phyloP scores from a whole-genome alignment of 2,888 invertebrate species.

The Crematogaster levior region DNA sequence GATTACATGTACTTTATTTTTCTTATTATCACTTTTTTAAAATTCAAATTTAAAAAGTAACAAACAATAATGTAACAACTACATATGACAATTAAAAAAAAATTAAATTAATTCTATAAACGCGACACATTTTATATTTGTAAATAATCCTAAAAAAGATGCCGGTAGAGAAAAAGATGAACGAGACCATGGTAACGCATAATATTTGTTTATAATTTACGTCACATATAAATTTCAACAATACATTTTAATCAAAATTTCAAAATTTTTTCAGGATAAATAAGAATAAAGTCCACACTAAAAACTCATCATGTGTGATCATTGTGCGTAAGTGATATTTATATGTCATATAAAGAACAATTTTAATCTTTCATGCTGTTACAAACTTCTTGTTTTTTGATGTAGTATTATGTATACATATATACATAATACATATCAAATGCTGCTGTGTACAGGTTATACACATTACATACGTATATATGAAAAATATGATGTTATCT shows the following conservation, averaged over 20 bases:
- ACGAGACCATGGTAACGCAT: slow-evolving; percentile 10
- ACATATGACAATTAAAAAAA: background rate
- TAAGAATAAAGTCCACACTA: background rate
- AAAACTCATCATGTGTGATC: slow-evolving; percentile 76
- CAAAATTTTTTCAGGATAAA: slow-evolving; percentile 45
- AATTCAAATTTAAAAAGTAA: background rate
- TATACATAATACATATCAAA: background rate
- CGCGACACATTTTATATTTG: background rate
- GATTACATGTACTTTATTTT: background rate
- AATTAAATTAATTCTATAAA: slow-evolving; percentile 9
- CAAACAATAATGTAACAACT: background rate
- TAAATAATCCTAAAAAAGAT: slow-evolving; percentile 6
- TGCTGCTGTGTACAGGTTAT: background rate
- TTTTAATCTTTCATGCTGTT: background rate
- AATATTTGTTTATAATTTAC: slow-evolving; percentile 37
- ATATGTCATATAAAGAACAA: background rate
- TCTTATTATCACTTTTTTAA: background rate
- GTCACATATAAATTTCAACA: background rate
- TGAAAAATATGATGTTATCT: background rate
- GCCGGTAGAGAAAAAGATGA: slow-evolving; percentile 46
- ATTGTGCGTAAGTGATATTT: slow-evolving; percentile 77
- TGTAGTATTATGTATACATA: background rate
- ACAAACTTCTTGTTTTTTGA: background rate
- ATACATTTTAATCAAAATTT: slow-evolving; percentile 22
- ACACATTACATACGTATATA: background rate